phyloP scores from a whole-genome alignment of 2,113 vertebrate species.

The Paedocypris sp. region DNA sequence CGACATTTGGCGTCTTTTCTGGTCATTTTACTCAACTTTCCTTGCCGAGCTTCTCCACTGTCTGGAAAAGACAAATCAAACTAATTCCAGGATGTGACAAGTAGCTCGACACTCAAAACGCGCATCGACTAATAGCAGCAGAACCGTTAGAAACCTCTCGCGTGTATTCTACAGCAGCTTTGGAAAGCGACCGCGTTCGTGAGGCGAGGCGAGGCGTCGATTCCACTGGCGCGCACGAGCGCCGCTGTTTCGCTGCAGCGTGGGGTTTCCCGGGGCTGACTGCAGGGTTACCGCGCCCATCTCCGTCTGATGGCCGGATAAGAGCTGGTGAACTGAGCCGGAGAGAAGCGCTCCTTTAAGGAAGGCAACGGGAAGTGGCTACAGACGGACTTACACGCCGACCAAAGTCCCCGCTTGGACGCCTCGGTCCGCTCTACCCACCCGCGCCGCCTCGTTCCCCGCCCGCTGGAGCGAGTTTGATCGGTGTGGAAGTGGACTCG shows the following conservation, averaged over 20 bases:
- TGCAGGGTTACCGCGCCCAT: constrained; percentile 76
- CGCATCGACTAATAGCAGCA: too few relatives aligned
- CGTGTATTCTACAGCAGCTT: too few relatives aligned
- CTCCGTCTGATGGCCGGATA: constrained; percentile 59
- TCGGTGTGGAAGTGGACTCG: constrained; percentile 48
- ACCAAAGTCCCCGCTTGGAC: constrained; percentile 10
- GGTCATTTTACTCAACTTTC: too few relatives aligned
- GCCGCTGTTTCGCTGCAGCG: constrained; percentile 43
- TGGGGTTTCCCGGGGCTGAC: constrained; percentile 65
- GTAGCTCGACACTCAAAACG: too few relatives aligned
- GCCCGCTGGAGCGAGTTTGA: constrained; percentile 33
- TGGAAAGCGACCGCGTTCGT: too few relatives aligned
- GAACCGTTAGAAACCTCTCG: too few relatives aligned
- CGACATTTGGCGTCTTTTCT: too few relatives aligned
- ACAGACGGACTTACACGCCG: constrained; percentile 10
- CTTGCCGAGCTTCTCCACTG: too few relatives aligned
- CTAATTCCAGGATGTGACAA: too few relatives aligned
- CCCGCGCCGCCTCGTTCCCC: background rate
- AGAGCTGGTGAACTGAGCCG: constrained; percentile 38
- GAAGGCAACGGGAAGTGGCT: constrained; percentile 37
- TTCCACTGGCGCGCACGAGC: background rate
- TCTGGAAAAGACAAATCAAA: too few relatives aligned
- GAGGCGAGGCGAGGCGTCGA: too few relatives aligned
- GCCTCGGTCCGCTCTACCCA: background rate
- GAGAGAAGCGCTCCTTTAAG: constrained; percentile 37